Conservation (phyloP, 2,113 vertebrate genomes). For the Callipepla squamata region DNA sequence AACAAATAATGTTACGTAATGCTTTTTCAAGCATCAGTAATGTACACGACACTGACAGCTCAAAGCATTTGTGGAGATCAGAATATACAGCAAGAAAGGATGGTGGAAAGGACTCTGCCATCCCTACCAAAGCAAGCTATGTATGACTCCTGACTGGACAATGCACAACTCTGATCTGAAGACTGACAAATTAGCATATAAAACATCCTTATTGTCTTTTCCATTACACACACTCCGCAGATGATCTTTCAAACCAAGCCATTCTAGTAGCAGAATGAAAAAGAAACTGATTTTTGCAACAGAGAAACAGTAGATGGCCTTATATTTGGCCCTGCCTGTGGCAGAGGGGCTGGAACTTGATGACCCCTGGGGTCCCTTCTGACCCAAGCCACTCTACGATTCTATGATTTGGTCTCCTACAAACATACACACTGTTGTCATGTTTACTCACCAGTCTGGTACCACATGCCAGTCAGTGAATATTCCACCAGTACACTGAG, state of each 20-base stretch:
- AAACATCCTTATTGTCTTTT: not conserved
- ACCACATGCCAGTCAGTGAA: conserved; percentile 89
- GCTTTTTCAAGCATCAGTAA: not conserved
- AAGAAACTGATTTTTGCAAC: not conserved
- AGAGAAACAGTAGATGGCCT: not conserved
- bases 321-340: not conserved
- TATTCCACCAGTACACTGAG: conserved; percentile 88
- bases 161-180: not conserved
- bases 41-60: not conserved
- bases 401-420: not conserved
- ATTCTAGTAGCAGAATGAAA: not conserved
- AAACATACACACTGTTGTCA: not conserved
- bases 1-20: fast-evolving
- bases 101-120: fast-evolving
- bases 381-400: too few species aligned
- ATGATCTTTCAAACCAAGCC: too few species aligned
- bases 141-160: not conserved
- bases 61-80: not conserved
- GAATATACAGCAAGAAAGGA: not conserved
- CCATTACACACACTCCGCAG: not conserved
- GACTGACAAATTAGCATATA: not conserved
- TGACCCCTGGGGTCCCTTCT: too few species aligned
- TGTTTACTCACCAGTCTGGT: conserved; percentile 81
- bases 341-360: too few species aligned
- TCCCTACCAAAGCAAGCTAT: not conserved